Base-by-base conservation (phyloP, 2,888 invertebrate genomes). In the Rapana venosa region DNA sequence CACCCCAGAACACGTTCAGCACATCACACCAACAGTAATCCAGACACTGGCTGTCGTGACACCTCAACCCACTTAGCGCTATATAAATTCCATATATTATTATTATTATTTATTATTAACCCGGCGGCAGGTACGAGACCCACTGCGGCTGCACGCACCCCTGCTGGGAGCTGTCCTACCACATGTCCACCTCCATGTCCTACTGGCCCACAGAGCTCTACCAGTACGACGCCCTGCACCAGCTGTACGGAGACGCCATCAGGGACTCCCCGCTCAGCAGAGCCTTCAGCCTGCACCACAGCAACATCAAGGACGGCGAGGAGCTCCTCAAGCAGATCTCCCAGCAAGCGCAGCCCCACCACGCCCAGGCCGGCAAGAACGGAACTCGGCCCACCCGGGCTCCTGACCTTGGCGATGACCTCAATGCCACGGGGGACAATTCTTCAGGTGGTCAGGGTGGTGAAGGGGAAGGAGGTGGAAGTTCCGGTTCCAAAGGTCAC, bases 141-240 rank as follows among this genome's bases (percentile, higher is more conserved):
- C 87, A 91, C 13, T 94, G 94, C 66, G 90, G 91, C 5, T 94
- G 94, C 83, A 93, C 92, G 70, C 94, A 94, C 86, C 94, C 94
- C 4, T 94, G 94, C 83, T 90, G 91, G 22, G 94, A 94, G 90
- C 93, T 93, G n/a, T 92, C 93, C 36, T 94, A 93, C 87, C 94
- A 94, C 88, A 94, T 94, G 90, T 93, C 94, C 36, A 89, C 94
- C 6, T 94, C 94, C 15, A 91, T 94, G 36, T 94, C 94, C n/a
- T 94, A 94, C 90, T 94, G 94, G 94, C 94, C 94, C n/a, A 90
- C 94, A 15, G 94, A 94, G 86, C 94, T 94, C 88, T 93, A 93
- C 87, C 94, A 94, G 90, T 90, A 92, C 77, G 85, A 89, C 61
- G 92, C 92, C 90, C 93, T 93, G n/a, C 90, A 93, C 70, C 90